Conservation (phyloP, 2,113 vertebrate species). For the Zapornia atra region DNA sequence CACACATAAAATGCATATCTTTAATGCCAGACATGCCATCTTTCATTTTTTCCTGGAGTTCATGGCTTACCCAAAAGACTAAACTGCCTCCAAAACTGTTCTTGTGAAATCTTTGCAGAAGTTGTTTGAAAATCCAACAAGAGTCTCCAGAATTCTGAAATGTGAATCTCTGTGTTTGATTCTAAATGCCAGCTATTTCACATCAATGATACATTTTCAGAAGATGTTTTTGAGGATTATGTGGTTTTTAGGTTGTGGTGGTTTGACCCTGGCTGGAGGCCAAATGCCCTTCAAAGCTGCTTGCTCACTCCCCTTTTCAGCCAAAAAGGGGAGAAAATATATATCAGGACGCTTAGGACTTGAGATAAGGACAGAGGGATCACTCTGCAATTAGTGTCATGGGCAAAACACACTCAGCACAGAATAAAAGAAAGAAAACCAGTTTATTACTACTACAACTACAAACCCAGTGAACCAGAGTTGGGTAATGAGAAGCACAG, state of each 20-base stretch:
- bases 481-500: no score
- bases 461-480: no score
- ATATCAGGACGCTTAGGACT: no score
- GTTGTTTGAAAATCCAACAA: background rate
- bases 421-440: no score
- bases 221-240: accelerated
- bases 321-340: no score
- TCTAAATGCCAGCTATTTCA: background rate
- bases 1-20: background rate
- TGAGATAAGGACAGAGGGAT: no score
- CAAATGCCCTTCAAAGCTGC: no score
- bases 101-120: background rate
- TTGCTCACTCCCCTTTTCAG: no score
- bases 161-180: background rate
- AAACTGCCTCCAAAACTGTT: background rate
- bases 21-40: background rate
- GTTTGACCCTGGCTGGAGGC: no score
- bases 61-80: background rate
- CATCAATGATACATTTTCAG: background rate
- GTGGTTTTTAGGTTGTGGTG: background rate
- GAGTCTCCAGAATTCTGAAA: background rate
- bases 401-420: no score
- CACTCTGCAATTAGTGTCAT: no score
- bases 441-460: no score
- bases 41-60: background rate